Evolutionary conservation across 1,140 invertebrate species (phyloP).

Genomic region (Phthorimaea operculella): DNA sequence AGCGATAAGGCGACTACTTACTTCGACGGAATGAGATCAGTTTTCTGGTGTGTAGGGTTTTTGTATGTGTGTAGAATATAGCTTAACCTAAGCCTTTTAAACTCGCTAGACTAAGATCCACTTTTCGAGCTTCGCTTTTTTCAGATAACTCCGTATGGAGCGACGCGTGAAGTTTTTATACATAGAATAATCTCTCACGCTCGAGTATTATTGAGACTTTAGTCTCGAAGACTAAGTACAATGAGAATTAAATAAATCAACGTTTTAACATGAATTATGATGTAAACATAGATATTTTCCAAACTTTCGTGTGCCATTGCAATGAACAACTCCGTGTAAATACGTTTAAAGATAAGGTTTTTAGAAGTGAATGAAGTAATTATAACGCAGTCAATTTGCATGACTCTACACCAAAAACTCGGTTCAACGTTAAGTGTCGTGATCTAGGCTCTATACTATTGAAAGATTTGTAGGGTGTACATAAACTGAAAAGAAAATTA

Average conservation of each 20-base stretch:
- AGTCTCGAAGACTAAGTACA: constrained; percentile 13
- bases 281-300: constrained; percentile 4
- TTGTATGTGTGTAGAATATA: not conserved
- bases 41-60: not conserved
- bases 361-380: constrained; percentile 26
- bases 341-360: constrained; percentile 17
- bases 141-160: constrained; percentile 13
- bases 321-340: constrained; percentile 37
- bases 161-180: constrained; percentile 9
- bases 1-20: no score
- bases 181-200: constrained; percentile 2
- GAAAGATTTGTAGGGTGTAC: constrained; percentile 30
- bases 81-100: constrained; percentile 14
- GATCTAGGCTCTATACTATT: constrained; percentile 28
- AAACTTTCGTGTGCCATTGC: constrained; percentile 43
- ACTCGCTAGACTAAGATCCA: constrained; percentile 22
- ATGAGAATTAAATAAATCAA: not conserved
- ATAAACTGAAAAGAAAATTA: constrained; percentile 31
- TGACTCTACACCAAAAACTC: constrained; percentile 27
- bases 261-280: not conserved
- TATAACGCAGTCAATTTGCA: constrained; percentile 56
- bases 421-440: not conserved
- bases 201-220: constrained; percentile 14
- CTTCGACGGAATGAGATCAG: no score
- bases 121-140: constrained; percentile 39